A percentile compares a stretch with the other conserved stretches of the same genome.
Evolutionary conservation across 1,140 invertebrate species (phyloP).

Genomic region (Leptinotarsa defecta): DNA sequence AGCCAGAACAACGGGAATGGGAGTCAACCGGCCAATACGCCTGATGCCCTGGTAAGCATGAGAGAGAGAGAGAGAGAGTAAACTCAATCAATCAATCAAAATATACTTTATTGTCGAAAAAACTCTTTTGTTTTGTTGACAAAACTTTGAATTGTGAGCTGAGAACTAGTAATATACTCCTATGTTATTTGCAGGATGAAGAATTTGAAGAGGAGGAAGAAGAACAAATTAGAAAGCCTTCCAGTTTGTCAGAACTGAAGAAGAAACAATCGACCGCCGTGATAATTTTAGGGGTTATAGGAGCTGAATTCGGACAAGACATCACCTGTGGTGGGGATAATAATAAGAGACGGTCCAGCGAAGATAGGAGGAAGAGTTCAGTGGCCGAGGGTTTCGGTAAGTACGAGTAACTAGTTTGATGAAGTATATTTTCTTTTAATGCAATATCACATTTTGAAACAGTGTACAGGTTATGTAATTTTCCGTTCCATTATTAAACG

Average conservation of each 20-base stretch:
- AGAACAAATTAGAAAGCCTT: slow-evolving; percentile 76
- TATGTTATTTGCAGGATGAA: slow-evolving; percentile 62
- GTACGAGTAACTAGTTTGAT: background rate
- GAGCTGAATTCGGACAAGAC: slow-evolving; percentile 96
- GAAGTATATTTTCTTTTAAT: no score
- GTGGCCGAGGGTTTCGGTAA: slow-evolving; percentile 71
- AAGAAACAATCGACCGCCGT: slow-evolving; percentile 97
- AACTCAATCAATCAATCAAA: no score
- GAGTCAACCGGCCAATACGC: slow-evolving; percentile 56
- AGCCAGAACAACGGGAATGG: slow-evolving; percentile 53
- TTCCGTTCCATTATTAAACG: background rate
- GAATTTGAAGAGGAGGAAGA: slow-evolving; percentile 88
- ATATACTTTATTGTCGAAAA: no score
- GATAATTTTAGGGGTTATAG: slow-evolving; percentile 94
- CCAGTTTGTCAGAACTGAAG: slow-evolving; percentile 83
- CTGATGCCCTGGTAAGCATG: slow-evolving; percentile 45
- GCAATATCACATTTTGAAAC: no score
- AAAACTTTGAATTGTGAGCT: no score
- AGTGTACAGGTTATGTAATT: no score
- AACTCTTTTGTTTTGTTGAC: no score
- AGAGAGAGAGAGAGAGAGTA: no score
- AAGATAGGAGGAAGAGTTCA: slow-evolving; percentile 74
- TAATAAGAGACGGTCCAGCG: slow-evolving; percentile 60
- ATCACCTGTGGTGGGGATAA: slow-evolving; percentile 67
- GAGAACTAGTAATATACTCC: background rate